Percentiles rank a stretch among this genome's conserved stretches.
Conservation (phyloP, 2,113 vertebrate species). For the Tenebrosternarchus preto region DNA sequence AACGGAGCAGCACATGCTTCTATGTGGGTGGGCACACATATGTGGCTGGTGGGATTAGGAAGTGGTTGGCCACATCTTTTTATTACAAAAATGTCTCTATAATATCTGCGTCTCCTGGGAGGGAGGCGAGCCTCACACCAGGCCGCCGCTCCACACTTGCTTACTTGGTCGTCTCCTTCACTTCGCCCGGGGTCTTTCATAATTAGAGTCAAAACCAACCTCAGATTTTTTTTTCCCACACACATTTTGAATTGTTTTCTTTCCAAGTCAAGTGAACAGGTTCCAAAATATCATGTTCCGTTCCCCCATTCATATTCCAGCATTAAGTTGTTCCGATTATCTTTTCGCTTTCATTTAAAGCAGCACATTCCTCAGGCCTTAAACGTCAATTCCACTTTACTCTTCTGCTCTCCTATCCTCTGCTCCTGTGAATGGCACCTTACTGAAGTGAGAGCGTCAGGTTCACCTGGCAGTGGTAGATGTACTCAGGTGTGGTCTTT, state of each 20-base stretch:
- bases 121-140: constrained; percentile 53
- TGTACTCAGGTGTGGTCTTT: constrained; percentile 94
- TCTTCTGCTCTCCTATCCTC: constrained; percentile 14
- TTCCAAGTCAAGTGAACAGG: constrained; percentile 26
- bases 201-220: constrained; percentile 59
- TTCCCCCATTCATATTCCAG: constrained; percentile 19
- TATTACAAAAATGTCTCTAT: constrained; percentile 80
- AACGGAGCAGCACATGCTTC: constrained; percentile 55
- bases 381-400: background rate
- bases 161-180: constrained; percentile 49
- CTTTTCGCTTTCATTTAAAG: constrained; percentile 46
- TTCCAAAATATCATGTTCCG: constrained; percentile 41
- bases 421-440: background rate
- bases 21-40: constrained; percentile 84
- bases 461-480: constrained; percentile 96
- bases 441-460: background rate
- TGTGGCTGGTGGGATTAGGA: constrained; percentile 80
- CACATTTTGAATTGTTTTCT: constrained; percentile 40
- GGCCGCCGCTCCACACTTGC: constrained; percentile 50
- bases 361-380: constrained; percentile 5
- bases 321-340: constrained; percentile 34
- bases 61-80: constrained; percentile 87
- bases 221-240: constrained; percentile 49
- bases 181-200: constrained; percentile 45
- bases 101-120: constrained; percentile 73